Evolutionary conservation across 1,140 invertebrate species (phyloP).

Genomic region (Atta texana): DNA sequence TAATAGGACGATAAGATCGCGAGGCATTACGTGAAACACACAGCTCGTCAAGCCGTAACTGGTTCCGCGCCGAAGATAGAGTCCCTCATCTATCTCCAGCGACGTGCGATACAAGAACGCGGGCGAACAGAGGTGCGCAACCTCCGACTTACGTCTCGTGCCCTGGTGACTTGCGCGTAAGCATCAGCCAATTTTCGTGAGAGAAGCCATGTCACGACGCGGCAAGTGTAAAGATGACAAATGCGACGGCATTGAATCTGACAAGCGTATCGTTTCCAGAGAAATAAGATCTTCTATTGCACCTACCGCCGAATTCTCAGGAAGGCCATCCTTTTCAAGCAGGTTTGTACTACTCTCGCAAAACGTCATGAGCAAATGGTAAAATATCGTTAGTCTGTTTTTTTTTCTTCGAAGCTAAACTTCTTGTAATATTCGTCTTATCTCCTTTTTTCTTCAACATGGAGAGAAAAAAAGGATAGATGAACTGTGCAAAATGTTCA

Average conservation of each 20-base stretch:
- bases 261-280: conserved; percentile 12
- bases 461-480: no score
- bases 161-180: conserved; percentile 33
- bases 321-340: background rate
- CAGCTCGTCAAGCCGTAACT: conserved; percentile 77
- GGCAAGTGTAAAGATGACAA: conserved; percentile 72
- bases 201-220: conserved; percentile 27
- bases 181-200: conserved; percentile 35
- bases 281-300: background rate
- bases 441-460: no score
- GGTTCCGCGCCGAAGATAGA: conserved; percentile 75
- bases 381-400: background rate
- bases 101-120: conserved; percentile 69
- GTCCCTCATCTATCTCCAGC: conserved; percentile 75
- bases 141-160: conserved; percentile 2
- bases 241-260: conserved; percentile 62
- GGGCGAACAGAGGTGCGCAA: conserved; percentile 56
- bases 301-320: conserved; percentile 5
- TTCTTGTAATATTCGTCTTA: no score
- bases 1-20: conserved; percentile 80
- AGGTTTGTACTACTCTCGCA: background rate
- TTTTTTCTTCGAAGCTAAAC: no score
- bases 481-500: no score
- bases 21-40: conserved; percentile 77
- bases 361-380: background rate